Conservation (phyloP, 2,888 invertebrate genomes). For the Polydrusus tereticollis region DNA sequence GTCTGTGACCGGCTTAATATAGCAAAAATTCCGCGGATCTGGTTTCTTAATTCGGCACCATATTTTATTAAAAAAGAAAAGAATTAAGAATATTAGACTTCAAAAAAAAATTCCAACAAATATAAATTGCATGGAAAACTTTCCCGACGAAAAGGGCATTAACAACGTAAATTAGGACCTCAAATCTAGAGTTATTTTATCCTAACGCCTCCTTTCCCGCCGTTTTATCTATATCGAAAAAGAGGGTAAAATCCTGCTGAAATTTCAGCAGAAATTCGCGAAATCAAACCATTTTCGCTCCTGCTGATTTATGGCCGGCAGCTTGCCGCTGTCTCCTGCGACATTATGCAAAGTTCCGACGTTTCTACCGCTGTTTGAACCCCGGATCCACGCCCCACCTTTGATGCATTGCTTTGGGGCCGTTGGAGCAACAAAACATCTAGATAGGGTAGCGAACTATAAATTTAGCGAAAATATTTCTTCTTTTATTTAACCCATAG, state of each 20-base stretch:
- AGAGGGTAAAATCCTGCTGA: conserved; percentile 36
- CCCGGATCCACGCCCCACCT: conserved; percentile 58
- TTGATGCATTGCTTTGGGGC: conserved; percentile 57
- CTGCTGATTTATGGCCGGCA: conserved; percentile 60
- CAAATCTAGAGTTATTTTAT: conserved; percentile 5
- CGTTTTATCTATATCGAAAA: conserved; percentile 33
- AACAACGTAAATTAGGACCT: conserved; percentile 1
- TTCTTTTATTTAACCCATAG: too few species aligned
- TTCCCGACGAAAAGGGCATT: neutral
- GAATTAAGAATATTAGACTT: too few species aligned
- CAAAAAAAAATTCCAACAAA: too few species aligned
- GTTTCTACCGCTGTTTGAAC: conserved; percentile 61
- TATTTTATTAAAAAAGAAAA: too few species aligned
- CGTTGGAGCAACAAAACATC: neutral
- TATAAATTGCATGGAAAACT: neutral
- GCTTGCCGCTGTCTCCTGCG: conserved; percentile 66
- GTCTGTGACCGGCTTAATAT: too few species aligned
- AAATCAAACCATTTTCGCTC: conserved; percentile 39
- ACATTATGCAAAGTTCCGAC: conserved; percentile 66
- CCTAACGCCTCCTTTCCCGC: conserved; percentile 17
- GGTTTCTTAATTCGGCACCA: too few species aligned
- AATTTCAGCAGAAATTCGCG: conserved; percentile 39
- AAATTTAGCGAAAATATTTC: too few species aligned
- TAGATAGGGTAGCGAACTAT: neutral
- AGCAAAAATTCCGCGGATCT: too few species aligned